A percentile compares a stretch with the other conserved stretches of the same genome.
Evolutionary conservation across 2,888 invertebrate genomes (phyloP).

Genomic region (Mallateleia sp.): DNA sequence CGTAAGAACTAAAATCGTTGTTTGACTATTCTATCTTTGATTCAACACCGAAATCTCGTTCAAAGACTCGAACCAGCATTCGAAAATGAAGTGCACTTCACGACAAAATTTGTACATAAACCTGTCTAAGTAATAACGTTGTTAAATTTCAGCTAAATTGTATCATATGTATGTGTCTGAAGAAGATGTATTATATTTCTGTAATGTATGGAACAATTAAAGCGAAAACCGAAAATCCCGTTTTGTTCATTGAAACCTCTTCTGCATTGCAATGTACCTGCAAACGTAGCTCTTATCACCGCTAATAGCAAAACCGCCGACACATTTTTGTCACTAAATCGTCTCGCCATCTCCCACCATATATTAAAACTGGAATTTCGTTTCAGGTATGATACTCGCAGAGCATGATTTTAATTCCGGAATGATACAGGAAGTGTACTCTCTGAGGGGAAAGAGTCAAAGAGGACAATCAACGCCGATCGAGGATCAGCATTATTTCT

Average conservation of each 20-base stretch:
- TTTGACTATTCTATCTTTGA: not conserved
- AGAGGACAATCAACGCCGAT: constrained; percentile 72
- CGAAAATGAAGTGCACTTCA: constrained; percentile 57
- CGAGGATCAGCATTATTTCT: constrained; percentile 86
- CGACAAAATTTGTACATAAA: constrained; percentile 44
- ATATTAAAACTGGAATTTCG: constrained; percentile 23
- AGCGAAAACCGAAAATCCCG: constrained; percentile 1
- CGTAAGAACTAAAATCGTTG: too few species aligned
- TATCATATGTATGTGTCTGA: constrained; percentile 43
- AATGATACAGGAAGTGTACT: constrained; percentile 75
- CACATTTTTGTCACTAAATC: too few species aligned
- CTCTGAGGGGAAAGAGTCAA: constrained; percentile 53
- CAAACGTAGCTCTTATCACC: too few species aligned
- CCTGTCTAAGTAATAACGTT: constrained; percentile 16
- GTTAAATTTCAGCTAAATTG: constrained; percentile 40
- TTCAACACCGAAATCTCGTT: not conserved
- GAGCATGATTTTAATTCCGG: constrained; percentile 73
- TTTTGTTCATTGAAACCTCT: constrained; percentile 14
- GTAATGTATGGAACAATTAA: constrained; percentile 57
- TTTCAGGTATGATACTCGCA: constrained; percentile 68
- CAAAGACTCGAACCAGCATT: constrained; percentile 18
- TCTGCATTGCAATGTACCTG: too few species aligned
- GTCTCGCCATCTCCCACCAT: too few species aligned
- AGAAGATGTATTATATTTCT: constrained; percentile 66
- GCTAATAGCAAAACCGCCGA: too few species aligned